These are phyloP conservation scores for Dysdera silvatica DNA, from an alignment of 1,140 invertebrate species.

Conservation along the genomic window DNA sequence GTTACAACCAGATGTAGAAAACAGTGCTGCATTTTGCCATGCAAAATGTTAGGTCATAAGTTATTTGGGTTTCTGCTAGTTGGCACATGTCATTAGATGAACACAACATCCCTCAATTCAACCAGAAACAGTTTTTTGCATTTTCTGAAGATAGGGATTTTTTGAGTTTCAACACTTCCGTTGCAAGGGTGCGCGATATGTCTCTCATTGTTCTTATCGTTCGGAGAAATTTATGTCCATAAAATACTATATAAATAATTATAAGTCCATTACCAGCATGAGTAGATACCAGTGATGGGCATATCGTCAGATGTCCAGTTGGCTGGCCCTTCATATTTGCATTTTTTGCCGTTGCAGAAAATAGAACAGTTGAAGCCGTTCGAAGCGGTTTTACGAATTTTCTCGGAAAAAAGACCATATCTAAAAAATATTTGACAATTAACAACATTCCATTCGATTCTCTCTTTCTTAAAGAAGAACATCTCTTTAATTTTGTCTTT, in stretches of 20 bases:
- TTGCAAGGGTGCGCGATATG: not conserved
- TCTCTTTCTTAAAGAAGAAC: too few relatives aligned
- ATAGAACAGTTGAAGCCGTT: constrained; percentile 62
- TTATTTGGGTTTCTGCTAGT: too few relatives aligned
- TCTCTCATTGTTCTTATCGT: not conserved
- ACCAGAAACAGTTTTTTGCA: too few relatives aligned
- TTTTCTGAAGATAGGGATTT: too few relatives aligned
- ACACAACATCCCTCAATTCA: too few relatives aligned
- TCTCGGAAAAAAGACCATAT: constrained; percentile 53
- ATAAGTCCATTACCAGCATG: constrained; percentile 60
- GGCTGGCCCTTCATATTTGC: constrained; percentile 66
- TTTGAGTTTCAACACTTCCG: too few relatives aligned
- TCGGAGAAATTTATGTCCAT: not conserved
- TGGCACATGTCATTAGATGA: too few relatives aligned
- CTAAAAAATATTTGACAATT: constrained; percentile 26
- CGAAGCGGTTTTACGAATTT: constrained; percentile 52
- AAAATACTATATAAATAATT: not conserved
- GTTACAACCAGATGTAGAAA: too few relatives aligned
- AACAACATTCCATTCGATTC: not conserved
- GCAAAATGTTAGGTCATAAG: too few relatives aligned
- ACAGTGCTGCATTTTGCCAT: too few relatives aligned
- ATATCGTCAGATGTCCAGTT: constrained; percentile 58
- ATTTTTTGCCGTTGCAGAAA: constrained; percentile 70
- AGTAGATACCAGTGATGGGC: constrained; percentile 69
- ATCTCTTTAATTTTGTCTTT: too few relatives aligned